These are phyloP conservation scores for Tachystola acroxantha DNA, from an alignment of 2,888 invertebrate species.

Conservation along the genomic window DNA sequence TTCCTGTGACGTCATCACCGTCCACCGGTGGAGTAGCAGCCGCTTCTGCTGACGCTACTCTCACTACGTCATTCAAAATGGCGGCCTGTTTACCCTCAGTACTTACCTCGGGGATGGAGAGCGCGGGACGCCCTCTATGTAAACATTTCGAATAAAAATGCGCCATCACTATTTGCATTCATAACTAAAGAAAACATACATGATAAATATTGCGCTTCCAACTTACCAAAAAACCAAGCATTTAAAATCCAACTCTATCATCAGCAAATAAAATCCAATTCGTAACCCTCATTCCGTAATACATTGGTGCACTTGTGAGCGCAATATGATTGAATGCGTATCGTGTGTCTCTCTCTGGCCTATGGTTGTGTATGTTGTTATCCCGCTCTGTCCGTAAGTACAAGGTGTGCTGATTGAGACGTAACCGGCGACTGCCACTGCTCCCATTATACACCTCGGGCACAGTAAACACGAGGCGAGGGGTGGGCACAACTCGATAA, in stretches of 20 bases:
- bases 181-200: constrained; percentile 78
- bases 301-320: constrained; percentile 50
- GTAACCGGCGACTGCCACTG: constrained; percentile 76
- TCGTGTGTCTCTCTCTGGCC: constrained; percentile 33
- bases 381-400: constrained; percentile 57
- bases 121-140: constrained; percentile 64
- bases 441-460: constrained; percentile 69
- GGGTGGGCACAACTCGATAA: too few relatives aligned
- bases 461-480: constrained; percentile 57
- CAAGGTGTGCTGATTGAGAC: constrained; percentile 75
- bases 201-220: constrained; percentile 65
- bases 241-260: constrained; percentile 23
- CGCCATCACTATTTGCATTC: constrained; percentile 78
- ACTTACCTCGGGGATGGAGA: constrained; percentile 12
- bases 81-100: constrained; percentile 45
- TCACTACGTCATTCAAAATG: constrained; percentile 60
- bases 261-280: constrained; percentile 12
- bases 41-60: constrained; percentile 59
- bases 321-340: constrained; percentile 56
- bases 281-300: constrained; percentile 3
- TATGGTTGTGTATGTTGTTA: constrained; percentile 10
- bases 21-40: too few relatives aligned
- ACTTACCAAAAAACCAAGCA: constrained; percentile 25
- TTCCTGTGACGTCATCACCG: too few relatives aligned
- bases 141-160: constrained; percentile 75